Conservation (phyloP, 2,888 invertebrate genomes). For the Harpagoxenus sublaevis region DNA sequence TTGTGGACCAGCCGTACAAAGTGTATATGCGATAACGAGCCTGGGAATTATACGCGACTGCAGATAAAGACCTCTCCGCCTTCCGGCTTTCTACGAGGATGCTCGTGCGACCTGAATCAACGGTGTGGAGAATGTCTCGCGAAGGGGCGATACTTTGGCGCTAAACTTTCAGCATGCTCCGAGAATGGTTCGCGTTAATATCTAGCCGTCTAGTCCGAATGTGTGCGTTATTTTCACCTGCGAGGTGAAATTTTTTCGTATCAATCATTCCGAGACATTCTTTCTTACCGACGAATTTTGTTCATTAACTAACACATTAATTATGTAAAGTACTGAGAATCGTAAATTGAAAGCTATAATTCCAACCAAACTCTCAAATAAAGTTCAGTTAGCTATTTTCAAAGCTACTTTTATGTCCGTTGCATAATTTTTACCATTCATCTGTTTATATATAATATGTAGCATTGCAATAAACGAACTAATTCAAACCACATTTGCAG, state of each 20-base stretch:
- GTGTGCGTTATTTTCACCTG: not conserved
- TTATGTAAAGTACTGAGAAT: not conserved
- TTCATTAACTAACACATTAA: not conserved
- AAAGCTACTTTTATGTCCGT: not conserved
- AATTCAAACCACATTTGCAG: too few species aligned
- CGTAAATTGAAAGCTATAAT: not conserved
- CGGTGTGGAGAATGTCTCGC: not conserved
- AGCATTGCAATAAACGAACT: too few species aligned
- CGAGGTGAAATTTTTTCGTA: not conserved
- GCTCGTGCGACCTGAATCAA: slow-evolving; percentile 41
- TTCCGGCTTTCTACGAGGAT: slow-evolving; percentile 75
- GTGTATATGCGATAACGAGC: slow-evolving; percentile 82
- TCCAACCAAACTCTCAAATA: not conserved
- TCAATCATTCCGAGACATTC: not conserved
- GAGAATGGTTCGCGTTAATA: slow-evolving; percentile 3
- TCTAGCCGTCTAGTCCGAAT: not conserved
- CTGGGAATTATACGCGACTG: slow-evolving; percentile 78
- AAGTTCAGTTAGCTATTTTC: not conserved
- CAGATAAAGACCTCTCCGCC: slow-evolving; percentile 65
- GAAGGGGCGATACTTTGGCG: not conserved
- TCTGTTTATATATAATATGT: too few species aligned
- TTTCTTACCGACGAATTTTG: not conserved
- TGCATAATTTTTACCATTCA: not conserved
- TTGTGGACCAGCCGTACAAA: slow-evolving; percentile 72
- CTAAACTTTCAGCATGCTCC: not conserved